Evolutionary conservation across 2,113 vertebrate genomes (phyloP).

Genomic region (Silurus asotus): DNA sequence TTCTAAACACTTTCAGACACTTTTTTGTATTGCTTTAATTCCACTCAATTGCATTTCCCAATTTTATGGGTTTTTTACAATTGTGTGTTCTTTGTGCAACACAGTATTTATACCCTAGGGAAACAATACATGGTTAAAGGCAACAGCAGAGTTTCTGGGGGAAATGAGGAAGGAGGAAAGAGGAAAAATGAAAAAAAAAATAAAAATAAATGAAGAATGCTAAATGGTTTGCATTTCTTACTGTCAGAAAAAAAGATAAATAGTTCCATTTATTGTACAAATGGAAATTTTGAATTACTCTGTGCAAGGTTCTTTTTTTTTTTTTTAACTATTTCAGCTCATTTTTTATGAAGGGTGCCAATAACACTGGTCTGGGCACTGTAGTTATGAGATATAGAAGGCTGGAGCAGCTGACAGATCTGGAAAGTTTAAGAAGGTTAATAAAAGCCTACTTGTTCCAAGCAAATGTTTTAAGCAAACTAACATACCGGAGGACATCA

Average conservation of each 20-base stretch:
- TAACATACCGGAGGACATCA: not conserved
- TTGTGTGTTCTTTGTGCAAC: not conserved
- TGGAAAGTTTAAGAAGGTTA: not conserved
- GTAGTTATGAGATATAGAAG: not conserved
- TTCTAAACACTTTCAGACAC: not conserved
- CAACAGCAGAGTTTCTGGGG: not conserved
- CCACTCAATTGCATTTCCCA: not conserved
- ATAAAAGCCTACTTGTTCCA: too few species aligned
- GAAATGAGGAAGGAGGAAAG: too few species aligned
- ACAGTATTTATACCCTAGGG: not conserved
- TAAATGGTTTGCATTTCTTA: not conserved
- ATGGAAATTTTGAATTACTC: not conserved
- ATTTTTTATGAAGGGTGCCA: not conserved
- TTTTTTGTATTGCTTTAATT: not conserved
- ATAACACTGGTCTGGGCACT: constrained; percentile 1
- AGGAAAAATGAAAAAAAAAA: not conserved
- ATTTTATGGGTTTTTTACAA: not conserved
- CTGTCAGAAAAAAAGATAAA: not conserved
- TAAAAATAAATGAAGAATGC: not conserved
- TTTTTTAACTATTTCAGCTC: not conserved
- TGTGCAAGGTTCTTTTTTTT: not conserved
- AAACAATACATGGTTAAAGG: not conserved
- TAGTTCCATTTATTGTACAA: not conserved
- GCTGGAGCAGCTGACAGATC: not conserved
- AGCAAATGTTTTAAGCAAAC: constrained; percentile 10